Conservation (phyloP, 2,113 vertebrate species). For the Protobothrops flavoviridis region DNA sequence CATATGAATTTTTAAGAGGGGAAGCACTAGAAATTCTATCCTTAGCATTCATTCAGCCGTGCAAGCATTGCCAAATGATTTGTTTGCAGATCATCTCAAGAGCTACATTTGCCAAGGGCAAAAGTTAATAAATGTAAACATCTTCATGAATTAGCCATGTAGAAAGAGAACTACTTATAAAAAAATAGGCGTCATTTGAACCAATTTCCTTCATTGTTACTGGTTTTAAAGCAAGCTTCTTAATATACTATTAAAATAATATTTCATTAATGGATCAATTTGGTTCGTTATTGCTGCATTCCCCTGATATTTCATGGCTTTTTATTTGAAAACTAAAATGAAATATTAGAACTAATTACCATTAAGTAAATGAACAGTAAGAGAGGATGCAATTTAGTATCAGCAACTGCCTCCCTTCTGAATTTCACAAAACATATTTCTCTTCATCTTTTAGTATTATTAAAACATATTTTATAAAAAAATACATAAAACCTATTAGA, state of each 20-base stretch:
- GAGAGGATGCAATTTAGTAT: constrained; percentile 25
- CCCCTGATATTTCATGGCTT: constrained; percentile 13
- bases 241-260: constrained; percentile 18
- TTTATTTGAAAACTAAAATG: constrained; percentile 24
- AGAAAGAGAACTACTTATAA: background rate
- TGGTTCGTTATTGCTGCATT: constrained; percentile 8
- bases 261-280: constrained; percentile 20
- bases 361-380: constrained; percentile 10
- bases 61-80: background rate
- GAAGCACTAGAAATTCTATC: background rate
- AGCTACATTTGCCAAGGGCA: constrained; percentile 6
- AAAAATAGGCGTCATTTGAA: background rate
- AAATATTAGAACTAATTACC: constrained; percentile 21
- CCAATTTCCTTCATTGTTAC: constrained; percentile 18
- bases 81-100: constrained; percentile 10
- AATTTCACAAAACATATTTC: constrained; percentile 27
- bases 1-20: background rate
- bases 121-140: constrained; percentile 16
- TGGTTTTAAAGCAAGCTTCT: constrained; percentile 7
- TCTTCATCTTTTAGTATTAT: constrained; percentile 32
- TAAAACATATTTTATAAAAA: background rate
- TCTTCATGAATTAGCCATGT: background rate
- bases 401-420: background rate
- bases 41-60: background rate
- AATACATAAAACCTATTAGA: background rate